phyloP scores from a whole-genome alignment of 1,140 invertebrate genomes.

The Drosophila lacertosa region DNA sequence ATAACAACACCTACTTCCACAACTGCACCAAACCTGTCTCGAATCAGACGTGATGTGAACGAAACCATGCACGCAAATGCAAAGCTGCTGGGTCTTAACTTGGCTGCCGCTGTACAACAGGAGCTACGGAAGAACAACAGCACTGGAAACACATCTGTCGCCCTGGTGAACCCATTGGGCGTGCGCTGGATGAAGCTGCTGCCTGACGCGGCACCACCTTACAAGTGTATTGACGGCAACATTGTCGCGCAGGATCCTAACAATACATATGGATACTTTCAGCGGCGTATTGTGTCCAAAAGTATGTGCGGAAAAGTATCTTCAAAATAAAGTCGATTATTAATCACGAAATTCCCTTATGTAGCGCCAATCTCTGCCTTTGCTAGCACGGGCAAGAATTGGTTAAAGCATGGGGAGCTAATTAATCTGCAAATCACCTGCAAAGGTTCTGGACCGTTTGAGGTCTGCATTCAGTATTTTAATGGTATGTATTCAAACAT shows the following conservation, averaged over 20 bases:
- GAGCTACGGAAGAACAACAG: slow-evolving; percentile 29
- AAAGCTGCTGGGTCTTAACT: slow-evolving; percentile 56
- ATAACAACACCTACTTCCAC: slow-evolving; percentile 11
- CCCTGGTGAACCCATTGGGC: slow-evolving; percentile 62
- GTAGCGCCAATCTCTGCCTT: slow-evolving; percentile 88
- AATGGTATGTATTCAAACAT: slow-evolving; percentile 46
- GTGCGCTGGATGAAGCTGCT: slow-evolving; percentile 36
- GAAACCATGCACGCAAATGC: slow-evolving; percentile 70
- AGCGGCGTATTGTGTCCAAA: slow-evolving; percentile 86
- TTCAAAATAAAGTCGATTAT: slow-evolving; percentile 2
- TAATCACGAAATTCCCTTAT: slow-evolving; percentile 27
- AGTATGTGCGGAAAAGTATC: slow-evolving; percentile 83
- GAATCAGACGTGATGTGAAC: slow-evolving; percentile 64
- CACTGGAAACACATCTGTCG: slow-evolving; percentile 46
- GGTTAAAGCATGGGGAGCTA: slow-evolving; percentile 91
- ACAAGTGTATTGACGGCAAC: slow-evolving; percentile 87
- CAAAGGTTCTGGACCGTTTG: slow-evolving; percentile 88
- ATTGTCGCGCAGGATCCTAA: slow-evolving; percentile 87
- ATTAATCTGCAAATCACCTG: slow-evolving; percentile 89
- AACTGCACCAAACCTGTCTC: slow-evolving; percentile 24
- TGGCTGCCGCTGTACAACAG: slow-evolving; percentile 69
- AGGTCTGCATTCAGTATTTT: slow-evolving; percentile 86
- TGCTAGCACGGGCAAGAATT: slow-evolving; percentile 89
- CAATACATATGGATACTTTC: slow-evolving; percentile 90
- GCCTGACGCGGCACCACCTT: slow-evolving; percentile 84